Evolutionary conservation across 1,140 invertebrate genomes (phyloP).

Genomic region (Ceratina australensis): DNA sequence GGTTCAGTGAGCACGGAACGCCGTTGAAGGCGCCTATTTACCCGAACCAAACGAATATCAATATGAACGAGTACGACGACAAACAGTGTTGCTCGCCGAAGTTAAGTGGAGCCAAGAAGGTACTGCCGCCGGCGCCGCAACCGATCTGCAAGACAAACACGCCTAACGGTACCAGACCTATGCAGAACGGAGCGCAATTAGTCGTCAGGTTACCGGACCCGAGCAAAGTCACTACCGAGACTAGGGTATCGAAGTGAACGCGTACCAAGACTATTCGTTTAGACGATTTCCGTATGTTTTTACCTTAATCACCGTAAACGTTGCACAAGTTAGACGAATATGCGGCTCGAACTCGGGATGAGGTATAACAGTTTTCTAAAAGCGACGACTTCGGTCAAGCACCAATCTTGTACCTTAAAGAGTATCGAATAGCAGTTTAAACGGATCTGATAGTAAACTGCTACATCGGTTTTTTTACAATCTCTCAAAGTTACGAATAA

Average conservation of each 20-base stretch:
- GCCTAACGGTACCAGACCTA: slow-evolving; percentile 61
- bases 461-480: not conserved
- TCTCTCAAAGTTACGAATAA: slow-evolving; percentile 15
- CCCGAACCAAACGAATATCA: slow-evolving; percentile 61
- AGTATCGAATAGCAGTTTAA: too few relatives aligned
- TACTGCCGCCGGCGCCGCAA: slow-evolving; percentile 63
- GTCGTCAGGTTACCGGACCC: slow-evolving; percentile 74
- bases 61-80: slow-evolving; percentile 65
- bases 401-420: too few relatives aligned
- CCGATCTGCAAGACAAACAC: slow-evolving; percentile 39
- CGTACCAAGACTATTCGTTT: not conserved
- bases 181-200: slow-evolving; percentile 73
- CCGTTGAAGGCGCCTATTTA: slow-evolving; percentile 53
- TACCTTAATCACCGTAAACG: slow-evolving; percentile 23
- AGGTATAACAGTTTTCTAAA: not conserved
- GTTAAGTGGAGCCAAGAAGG: slow-evolving; percentile 72
- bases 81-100: slow-evolving; percentile 74
- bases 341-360: not conserved
- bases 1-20: slow-evolving; percentile 53
- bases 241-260: slow-evolving; percentile 71
- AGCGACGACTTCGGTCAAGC: too few relatives aligned
- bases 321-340: slow-evolving; percentile 24
- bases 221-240: slow-evolving; percentile 72
- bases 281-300: slow-evolving; percentile 30
- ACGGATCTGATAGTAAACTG: too few relatives aligned